Percentiles rank a stretch among this genome's conserved stretches.
Conservation (phyloP, 1,140 invertebrate species). For the Branchinecta lynchi region DNA sequence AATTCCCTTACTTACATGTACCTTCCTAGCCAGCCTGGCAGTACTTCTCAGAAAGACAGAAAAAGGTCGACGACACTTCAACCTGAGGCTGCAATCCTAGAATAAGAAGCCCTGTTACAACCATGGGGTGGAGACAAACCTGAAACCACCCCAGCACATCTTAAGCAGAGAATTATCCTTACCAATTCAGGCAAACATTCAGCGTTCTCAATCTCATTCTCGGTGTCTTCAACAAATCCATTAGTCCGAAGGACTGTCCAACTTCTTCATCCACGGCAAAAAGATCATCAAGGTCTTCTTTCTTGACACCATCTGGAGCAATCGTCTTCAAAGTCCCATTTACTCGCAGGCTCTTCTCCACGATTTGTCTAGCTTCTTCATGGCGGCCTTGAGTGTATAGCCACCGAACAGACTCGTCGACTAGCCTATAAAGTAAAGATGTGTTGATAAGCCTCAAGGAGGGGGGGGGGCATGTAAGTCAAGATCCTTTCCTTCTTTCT, state of each 20-base stretch:
- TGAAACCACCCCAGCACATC: not conserved
- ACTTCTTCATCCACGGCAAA: constrained; percentile 22
- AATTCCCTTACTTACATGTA: too few relatives aligned
- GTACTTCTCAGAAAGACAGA: too few relatives aligned
- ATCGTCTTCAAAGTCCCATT: constrained; percentile 42
- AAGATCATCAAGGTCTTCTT: not conserved
- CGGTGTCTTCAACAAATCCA: constrained; percentile 59
- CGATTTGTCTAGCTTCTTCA: constrained; percentile 50
- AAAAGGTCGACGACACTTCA: too few relatives aligned
- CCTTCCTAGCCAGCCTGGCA: too few relatives aligned
- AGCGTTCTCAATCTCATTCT: constrained; percentile 59
- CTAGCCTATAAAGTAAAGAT: constrained; percentile 35
- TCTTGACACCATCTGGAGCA: constrained; percentile 12
- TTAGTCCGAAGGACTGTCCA: constrained; percentile 36
- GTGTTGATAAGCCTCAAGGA: too few relatives aligned
- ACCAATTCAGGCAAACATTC: constrained; percentile 66
- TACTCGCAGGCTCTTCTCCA: constrained; percentile 49
- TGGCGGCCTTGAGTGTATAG: constrained; percentile 58
- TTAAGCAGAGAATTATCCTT: constrained; percentile 20
- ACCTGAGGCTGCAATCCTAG: too few relatives aligned
- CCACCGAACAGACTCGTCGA: constrained; percentile 72
- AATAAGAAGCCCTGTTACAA: too few relatives aligned
- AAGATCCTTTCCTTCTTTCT: constrained; percentile 21
- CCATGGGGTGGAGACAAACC: too few relatives aligned
- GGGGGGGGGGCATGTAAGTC: too few relatives aligned